A percentile compares a stretch with the other conserved stretches of the same genome.
phyloP scores from a whole-genome alignment of 2,888 invertebrate species.

The Eupeodes latifasciatus region DNA sequence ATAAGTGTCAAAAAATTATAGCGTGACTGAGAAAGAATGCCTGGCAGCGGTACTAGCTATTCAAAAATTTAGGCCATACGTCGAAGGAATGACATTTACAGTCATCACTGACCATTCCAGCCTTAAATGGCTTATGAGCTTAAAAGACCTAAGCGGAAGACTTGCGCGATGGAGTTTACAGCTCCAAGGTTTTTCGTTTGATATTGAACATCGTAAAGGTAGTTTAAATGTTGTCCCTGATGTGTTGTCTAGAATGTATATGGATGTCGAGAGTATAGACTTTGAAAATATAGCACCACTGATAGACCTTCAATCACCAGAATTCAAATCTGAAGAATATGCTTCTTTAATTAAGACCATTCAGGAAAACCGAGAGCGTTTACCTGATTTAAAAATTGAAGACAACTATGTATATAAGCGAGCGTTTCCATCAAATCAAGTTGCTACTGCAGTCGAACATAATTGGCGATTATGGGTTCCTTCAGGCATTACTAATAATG shows the following conservation, averaged over 20 bases:
- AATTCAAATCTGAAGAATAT: no score
- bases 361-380: no score
- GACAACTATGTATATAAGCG: no score
- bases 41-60: neutral
- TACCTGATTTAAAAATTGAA: no score
- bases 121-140: conserved; percentile 15
- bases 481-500: no score
- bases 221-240: neutral
- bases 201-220: neutral
- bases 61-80: conserved; percentile 17
- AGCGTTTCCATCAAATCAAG: no score
- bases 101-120: neutral
- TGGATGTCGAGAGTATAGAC: no score
- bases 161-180: neutral
- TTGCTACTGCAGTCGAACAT: no score
- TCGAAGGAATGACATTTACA: neutral
- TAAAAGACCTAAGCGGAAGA: neutral
- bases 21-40: conserved; percentile 22
- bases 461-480: no score
- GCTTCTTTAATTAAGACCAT: no score
- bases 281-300: no score
- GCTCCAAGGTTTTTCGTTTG: neutral
- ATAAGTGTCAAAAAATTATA: conserved; percentile 14
- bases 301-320: no score
- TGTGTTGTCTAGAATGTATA: neutral